These are phyloP conservation scores for Germaria angustata DNA, from an alignment of 2,888 invertebrate species.

Conservation along the genomic window DNA sequence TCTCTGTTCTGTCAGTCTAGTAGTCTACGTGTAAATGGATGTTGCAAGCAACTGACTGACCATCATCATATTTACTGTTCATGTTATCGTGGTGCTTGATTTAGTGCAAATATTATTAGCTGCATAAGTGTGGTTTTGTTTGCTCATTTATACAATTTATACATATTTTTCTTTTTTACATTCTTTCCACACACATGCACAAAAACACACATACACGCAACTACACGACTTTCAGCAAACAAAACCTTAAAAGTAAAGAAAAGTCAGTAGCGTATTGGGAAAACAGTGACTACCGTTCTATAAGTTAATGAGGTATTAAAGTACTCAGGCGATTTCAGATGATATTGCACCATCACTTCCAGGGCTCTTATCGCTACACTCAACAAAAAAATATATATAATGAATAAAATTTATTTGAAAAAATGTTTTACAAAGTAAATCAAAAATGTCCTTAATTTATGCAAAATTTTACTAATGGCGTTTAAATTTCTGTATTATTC, in stretches of 20 bases:
- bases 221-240: not conserved
- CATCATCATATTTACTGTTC: slow-evolving; percentile 29
- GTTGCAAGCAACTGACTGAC: slow-evolving; percentile 15
- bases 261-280: slow-evolving; percentile 11
- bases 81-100: slow-evolving; percentile 53
- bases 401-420: too few relatives aligned
- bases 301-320: too few relatives aligned
- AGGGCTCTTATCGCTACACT: too few relatives aligned
- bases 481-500: too few relatives aligned
- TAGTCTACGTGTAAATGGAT: not conserved
- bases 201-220: not conserved
- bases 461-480: too few relatives aligned
- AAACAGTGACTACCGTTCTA: too few relatives aligned
- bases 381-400: too few relatives aligned
- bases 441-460: too few relatives aligned
- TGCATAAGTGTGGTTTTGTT: slow-evolving; percentile 53
- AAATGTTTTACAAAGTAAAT: too few relatives aligned
- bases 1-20: not conserved
- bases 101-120: slow-evolving; percentile 61
- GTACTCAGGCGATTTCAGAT: too few relatives aligned
- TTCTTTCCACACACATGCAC: not conserved
- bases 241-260: not conserved
- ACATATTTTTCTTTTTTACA: slow-evolving; percentile 22
- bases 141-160: slow-evolving; percentile 60
- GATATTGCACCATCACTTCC: too few relatives aligned